Percentiles rank a stretch among this genome's conserved stretches.
Evolutionary conservation across 1,140 invertebrate genomes (phyloP).

Genomic region (Rhyacophila brunnea): DNA sequence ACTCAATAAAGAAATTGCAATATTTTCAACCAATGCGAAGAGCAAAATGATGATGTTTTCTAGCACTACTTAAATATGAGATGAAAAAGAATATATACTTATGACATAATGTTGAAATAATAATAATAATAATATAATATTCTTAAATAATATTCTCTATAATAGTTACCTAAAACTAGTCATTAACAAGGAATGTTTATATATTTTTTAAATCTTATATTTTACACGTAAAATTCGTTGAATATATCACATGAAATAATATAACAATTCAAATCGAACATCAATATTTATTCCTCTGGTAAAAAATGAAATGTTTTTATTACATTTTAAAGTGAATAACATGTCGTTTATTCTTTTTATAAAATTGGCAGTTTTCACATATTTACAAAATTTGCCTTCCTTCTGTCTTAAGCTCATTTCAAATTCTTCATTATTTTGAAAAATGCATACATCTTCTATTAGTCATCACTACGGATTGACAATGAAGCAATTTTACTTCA

Average conservation of each 20-base stretch:
- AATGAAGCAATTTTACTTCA: too few relatives aligned
- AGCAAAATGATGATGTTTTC: too few relatives aligned
- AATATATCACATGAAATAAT: slow-evolving; percentile 25
- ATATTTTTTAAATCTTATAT: slow-evolving; percentile 1
- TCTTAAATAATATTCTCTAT: not conserved
- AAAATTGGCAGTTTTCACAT: slow-evolving; percentile 10
- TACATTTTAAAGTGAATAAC: too few relatives aligned
- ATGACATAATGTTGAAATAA: not conserved
- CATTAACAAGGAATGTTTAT: slow-evolving; percentile 15
- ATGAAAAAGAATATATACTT: not conserved
- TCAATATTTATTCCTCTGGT: not conserved
- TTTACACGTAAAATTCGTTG: slow-evolving; percentile 17
- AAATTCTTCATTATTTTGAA: too few relatives aligned
- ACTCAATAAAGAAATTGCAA: too few relatives aligned
- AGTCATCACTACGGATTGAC: too few relatives aligned
- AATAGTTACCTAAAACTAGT: slow-evolving; percentile 12
- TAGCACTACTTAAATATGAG: not conserved
- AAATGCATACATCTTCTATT: too few relatives aligned
- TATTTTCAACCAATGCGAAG: too few relatives aligned
- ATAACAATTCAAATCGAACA: slow-evolving; percentile 5
- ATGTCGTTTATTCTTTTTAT: not conserved
- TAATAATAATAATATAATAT: too few relatives aligned
- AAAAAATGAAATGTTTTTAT: not conserved
- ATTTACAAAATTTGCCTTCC: not conserved
- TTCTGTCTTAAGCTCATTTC: not conserved